phyloP scores from a whole-genome alignment of 2,888 invertebrate species.

The Meandrusa payeni region DNA sequence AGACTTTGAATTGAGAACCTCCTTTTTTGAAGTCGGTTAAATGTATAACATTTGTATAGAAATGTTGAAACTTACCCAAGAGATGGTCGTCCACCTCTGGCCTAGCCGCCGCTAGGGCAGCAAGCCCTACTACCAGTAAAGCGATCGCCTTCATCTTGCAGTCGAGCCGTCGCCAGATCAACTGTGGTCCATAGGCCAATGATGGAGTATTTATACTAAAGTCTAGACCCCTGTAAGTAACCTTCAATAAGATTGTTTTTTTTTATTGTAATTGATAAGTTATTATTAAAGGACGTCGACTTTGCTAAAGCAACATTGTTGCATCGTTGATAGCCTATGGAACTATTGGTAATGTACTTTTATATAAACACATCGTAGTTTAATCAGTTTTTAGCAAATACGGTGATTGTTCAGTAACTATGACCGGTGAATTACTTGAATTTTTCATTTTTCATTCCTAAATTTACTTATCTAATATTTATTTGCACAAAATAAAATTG shows the following conservation, averaged over 20 bases:
- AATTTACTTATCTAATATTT: too few relatives aligned
- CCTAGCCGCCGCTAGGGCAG: constrained; percentile 56
- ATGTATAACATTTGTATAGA: background rate
- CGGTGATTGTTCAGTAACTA: too few relatives aligned
- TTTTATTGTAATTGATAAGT: constrained; percentile 15
- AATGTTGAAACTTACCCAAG: constrained; percentile 45
- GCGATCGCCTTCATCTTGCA: constrained; percentile 61
- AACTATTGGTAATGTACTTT: background rate
- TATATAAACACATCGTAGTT: background rate
- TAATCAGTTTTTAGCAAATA: background rate
- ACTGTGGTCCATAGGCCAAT: constrained; percentile 43
- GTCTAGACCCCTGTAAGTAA: background rate
- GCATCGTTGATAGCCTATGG: constrained; percentile 5
- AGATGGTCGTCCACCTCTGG: constrained; percentile 51
- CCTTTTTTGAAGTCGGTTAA: too few relatives aligned
- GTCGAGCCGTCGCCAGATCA: constrained; percentile 43
- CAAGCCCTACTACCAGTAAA: constrained; percentile 54
- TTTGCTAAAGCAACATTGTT: constrained; percentile 4
- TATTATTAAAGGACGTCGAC: constrained; percentile 1
- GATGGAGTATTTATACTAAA: constrained; percentile 45
- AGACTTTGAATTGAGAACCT: too few relatives aligned
- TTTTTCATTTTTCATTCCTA: too few relatives aligned
- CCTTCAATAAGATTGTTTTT: constrained; percentile 24
- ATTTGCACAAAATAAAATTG: too few relatives aligned
- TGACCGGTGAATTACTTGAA: too few relatives aligned